Percentiles rank a stretch among this genome's conserved stretches.
Conservation (phyloP, 2,888 invertebrate genomes). For the Lochmaea crataegi region DNA sequence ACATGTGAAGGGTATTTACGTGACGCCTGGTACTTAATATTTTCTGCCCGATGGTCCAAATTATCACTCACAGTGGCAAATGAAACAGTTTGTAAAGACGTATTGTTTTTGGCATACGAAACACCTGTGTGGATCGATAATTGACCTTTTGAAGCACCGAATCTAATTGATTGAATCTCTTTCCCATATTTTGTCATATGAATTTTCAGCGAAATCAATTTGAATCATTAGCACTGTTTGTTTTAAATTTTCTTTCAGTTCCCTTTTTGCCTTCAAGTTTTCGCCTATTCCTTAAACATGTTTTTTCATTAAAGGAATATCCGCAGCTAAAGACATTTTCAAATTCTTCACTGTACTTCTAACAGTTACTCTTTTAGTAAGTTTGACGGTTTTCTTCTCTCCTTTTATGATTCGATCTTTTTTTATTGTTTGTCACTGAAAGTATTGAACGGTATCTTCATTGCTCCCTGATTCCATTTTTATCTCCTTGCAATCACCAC, state of each 20-base stretch:
- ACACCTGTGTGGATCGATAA: slow-evolving; percentile 28
- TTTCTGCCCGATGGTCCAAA: slow-evolving; percentile 30
- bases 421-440: slow-evolving; percentile 11
- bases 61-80: slow-evolving; percentile 35
- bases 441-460: slow-evolving; percentile 20
- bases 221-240: slow-evolving; percentile 21
- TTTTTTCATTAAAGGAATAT: slow-evolving; percentile 30
- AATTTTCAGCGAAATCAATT: slow-evolving; percentile 28
- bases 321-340: slow-evolving; percentile 11
- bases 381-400: slow-evolving; percentile 12
- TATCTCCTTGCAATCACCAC: slow-evolving; percentile 11
- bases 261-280: slow-evolving; percentile 21
- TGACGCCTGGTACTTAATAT: slow-evolving; percentile 19
- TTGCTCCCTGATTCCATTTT: neutral
- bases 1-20: slow-evolving; percentile 30
- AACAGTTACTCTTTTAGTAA: slow-evolving; percentile 14
- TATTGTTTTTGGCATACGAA: slow-evolving; percentile 19
- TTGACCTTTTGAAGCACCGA: slow-evolving; percentile 24
- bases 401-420: slow-evolving; percentile 19
- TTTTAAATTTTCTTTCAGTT: slow-evolving; percentile 21
- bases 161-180: slow-evolving; percentile 25
- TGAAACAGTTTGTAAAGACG: slow-evolving; percentile 16
- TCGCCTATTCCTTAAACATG: slow-evolving; percentile 24
- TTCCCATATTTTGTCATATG: slow-evolving; percentile 18
- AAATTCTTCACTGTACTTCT: slow-evolving; percentile 20